These are phyloP conservation scores for Abrostola triplasia DNA, from an alignment of 2,888 invertebrate genomes.

Conservation along the genomic window DNA sequence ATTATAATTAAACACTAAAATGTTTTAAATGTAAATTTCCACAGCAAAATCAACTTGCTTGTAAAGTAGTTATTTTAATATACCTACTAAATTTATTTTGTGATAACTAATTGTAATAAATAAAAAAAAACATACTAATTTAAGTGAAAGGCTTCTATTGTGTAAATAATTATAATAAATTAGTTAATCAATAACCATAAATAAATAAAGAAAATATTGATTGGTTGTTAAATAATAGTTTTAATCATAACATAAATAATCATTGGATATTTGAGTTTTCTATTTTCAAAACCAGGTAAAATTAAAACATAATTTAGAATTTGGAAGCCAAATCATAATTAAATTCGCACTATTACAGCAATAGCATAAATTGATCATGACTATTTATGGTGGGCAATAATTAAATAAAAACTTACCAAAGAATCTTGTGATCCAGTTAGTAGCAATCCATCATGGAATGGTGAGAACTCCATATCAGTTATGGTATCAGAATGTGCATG, in stretches of 20 bases:
- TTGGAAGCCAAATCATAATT: not conserved
- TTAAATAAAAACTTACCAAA: constrained; percentile 86
- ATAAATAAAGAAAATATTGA: no score
- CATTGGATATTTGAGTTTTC: not conserved
- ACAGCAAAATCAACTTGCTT: no score
- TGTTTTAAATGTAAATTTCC: no score
- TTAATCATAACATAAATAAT: not conserved
- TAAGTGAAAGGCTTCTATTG: no score
- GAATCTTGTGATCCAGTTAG: constrained; percentile 97
- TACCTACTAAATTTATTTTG: no score
- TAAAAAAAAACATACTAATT: no score
- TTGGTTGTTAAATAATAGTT: not conserved
- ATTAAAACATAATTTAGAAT: not conserved
- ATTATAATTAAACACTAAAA: no score
- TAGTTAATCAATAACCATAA: no score
- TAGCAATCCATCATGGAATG: constrained; percentile 97
- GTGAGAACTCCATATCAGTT: constrained; percentile 98
- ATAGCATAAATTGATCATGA: not conserved
- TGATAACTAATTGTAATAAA: no score
- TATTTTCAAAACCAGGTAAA: not conserved
- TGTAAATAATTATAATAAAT: no score
- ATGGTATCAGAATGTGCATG: constrained; percentile 97
- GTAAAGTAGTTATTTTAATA: no score
- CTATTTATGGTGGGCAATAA: not conserved
- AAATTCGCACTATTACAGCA: not conserved